Evolutionary conservation across 2,113 vertebrate species (phyloP).

Genomic region (Urocitellus parryii): DNA sequence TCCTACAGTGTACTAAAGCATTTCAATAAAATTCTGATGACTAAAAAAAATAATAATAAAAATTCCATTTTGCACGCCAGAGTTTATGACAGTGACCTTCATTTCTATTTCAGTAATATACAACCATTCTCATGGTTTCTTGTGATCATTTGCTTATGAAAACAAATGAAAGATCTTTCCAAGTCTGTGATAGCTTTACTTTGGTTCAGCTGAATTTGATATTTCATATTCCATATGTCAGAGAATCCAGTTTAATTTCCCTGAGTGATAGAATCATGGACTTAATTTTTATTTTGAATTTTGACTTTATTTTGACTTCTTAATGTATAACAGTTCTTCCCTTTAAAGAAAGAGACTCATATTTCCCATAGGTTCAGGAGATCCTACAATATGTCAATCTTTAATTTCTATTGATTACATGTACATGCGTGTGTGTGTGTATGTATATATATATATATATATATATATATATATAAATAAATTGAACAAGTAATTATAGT

Average conservation of each 20-base stretch:
- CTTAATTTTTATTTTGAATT: conserved; percentile 29
- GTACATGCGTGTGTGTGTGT: too few species aligned
- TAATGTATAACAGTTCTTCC: neutral
- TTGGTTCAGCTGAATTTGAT: neutral
- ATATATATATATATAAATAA: neutral
- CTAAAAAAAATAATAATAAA: neutral
- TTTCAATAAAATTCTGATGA: conserved; percentile 73
- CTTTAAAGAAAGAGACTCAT: neutral
- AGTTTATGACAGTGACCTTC: neutral
- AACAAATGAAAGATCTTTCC: neutral
- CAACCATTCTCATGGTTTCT: neutral
- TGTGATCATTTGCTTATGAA: neutral
- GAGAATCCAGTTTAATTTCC: neutral
- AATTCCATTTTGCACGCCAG: neutral
- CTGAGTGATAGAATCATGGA: neutral
- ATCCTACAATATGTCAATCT: neutral
- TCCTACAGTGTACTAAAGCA: conserved; percentile 56
- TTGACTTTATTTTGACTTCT: conserved; percentile 3
- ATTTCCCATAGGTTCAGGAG: neutral
- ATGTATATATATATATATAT: too few species aligned
- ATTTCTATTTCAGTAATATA: neutral
- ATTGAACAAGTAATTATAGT: neutral
- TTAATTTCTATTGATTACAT: neutral
- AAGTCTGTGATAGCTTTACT: neutral
- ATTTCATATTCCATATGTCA: neutral